These are phyloP conservation scores for Holothuria scabra DNA, from an alignment of 53 echinoderm and acorn worm species.

Conservation along the genomic window DNA sequence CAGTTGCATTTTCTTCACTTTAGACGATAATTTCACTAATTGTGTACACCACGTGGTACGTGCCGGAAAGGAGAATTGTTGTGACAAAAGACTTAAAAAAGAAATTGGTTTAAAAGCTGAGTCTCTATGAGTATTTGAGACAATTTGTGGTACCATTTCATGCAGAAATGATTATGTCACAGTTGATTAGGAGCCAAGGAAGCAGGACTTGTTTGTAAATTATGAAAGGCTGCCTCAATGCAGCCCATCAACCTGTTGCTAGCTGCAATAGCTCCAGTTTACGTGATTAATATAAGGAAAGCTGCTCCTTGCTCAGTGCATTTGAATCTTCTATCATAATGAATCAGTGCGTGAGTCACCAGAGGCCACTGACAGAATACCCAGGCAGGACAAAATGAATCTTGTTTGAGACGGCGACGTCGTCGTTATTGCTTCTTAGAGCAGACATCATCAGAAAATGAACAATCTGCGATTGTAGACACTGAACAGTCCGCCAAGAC, in stretches of 20 bases:
- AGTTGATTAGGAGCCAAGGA: slow-evolving; percentile 29
- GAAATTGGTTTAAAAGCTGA: background rate
- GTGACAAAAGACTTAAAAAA: too few species aligned
- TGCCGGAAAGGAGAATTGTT: background rate
- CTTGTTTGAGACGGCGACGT: too few species aligned
- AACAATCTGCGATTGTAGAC: too few species aligned
- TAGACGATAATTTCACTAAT: background rate
- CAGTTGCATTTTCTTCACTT: background rate
- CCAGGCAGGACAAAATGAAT: too few species aligned
- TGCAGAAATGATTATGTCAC: slow-evolving; percentile 34
- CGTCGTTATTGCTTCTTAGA: too few species aligned
- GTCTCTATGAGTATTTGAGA: background rate
- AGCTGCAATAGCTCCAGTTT: too few species aligned
- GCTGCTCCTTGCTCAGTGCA: background rate
- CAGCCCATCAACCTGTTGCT: too few species aligned
- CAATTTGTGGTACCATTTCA: background rate
- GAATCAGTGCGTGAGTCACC: slow-evolving; percentile 25
- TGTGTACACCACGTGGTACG: background rate
- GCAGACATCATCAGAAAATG: too few species aligned
- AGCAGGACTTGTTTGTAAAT: slow-evolving; percentile 8
- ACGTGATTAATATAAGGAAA: background rate
- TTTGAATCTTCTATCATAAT: slow-evolving; percentile 8
- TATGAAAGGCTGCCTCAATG: too few species aligned
- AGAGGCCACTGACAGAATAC: background rate
- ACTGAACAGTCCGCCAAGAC: too few species aligned